Base-by-base conservation (phyloP, 2,113 vertebrate genomes). In the Burhinus bistriatus region DNA sequence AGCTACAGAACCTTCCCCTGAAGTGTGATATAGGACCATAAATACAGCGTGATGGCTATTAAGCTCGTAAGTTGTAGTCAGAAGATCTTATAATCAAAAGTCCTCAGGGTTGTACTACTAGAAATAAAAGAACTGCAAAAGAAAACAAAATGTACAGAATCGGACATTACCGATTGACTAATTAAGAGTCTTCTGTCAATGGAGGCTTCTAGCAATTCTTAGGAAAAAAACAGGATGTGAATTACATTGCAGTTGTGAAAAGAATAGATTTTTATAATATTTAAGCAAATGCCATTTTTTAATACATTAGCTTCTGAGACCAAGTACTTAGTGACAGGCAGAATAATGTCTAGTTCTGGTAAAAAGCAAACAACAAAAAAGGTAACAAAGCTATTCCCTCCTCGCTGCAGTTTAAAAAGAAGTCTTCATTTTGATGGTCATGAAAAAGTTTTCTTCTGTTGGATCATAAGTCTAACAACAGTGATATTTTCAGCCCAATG, bases 1-100 rank as follows among this genome's bases (percentile, higher is more conserved):
- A 97, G 97, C 96, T 97, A 86, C 96, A 98, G 87, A 27, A 91
- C 76, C 94, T 95, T 58, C 96, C 91, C 94, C 97, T 94, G 30
- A 94, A 93, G 90, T 83, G 95, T 32, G 95, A 92, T 96, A 97
- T 21, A 91, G 95, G 84, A 97, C 96, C 78, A 83, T 96, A 97
- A 98, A 98, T 98, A 97, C 91, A 55, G 29, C 4, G 6, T 44
- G 90, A 80, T 85, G 96, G 88, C 97, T 97, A 95, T 96, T 96
- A 96, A 87, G 91, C 32, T 30, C 59, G 3, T 85, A 93, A 91
- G 18, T 78, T 94, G 84, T 40, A 91, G 90, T 96, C 87, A 83
- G 82, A 97, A 70, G 36, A 94, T 94, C 90, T 95, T 76, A 95
- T 25, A 84, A 94, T 93, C 85, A 93, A 49, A 45, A n/a, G 34